Percentiles rank a stretch among this genome's conserved stretches.
Conservation (phyloP, 2,113 vertebrate genomes). For the Leptocoma aspasia region DNA sequence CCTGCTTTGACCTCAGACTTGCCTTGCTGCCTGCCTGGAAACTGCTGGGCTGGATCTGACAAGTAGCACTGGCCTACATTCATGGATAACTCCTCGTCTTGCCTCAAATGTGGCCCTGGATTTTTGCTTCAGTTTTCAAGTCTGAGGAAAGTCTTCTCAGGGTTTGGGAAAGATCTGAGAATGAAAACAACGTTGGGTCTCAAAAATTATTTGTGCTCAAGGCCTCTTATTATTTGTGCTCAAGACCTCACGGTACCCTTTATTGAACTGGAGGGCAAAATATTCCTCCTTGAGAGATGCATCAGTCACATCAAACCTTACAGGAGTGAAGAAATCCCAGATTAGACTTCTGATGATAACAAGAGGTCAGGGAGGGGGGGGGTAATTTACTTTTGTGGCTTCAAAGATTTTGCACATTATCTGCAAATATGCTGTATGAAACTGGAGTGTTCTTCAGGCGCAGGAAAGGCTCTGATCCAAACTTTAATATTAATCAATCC, state of each 20-base stretch:
- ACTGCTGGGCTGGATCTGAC: neutral
- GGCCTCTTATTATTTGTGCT: neutral
- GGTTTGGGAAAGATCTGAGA: neutral
- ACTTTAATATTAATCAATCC: neutral
- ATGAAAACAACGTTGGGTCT: neutral
- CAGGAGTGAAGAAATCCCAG: neutral
- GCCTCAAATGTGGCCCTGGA: neutral
- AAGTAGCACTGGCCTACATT: neutral
- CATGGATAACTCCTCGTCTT: neutral
- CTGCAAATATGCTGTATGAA: neutral
- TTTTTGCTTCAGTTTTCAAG: neutral
- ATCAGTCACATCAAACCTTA: neutral
- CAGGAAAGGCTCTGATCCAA: neutral
- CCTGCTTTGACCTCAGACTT: neutral
- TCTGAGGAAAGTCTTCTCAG: neutral
- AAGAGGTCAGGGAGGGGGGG: neutral
- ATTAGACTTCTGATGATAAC: neutral
- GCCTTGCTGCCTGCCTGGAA: neutral
- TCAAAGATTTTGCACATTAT: neutral
- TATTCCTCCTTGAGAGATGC: neutral
- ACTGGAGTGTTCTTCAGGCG: neutral
- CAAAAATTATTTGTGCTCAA: neutral
- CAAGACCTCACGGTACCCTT: neutral
- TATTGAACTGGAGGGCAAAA: neutral
- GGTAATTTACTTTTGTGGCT: neutral